Conservation (phyloP, 2,113 vertebrate genomes). For the Turdus rufiventris region DNA sequence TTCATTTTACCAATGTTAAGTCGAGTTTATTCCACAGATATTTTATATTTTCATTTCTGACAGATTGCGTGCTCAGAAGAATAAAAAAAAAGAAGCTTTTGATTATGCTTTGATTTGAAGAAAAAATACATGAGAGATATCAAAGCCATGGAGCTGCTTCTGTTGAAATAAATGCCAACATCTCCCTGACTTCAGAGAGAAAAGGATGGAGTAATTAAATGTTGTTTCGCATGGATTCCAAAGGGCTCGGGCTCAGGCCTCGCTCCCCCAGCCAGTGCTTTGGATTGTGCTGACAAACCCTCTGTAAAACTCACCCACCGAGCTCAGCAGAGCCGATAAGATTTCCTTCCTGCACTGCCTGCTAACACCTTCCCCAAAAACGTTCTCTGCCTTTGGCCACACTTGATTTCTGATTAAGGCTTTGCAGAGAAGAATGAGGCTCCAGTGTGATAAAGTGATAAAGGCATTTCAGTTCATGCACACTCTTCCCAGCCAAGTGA, state of each 20-base stretch:
- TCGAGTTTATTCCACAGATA: background rate
- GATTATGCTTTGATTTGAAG: slow-evolving; percentile 5
- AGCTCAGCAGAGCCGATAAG: slow-evolving; percentile 43
- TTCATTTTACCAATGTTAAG: background rate
- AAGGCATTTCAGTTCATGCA: background rate
- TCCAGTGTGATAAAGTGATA: background rate
- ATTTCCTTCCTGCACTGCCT: slow-evolving; percentile 42
- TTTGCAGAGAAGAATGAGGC: background rate
- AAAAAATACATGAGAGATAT: background rate
- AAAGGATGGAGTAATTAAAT: slow-evolving; percentile 12
- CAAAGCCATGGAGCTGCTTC: background rate
- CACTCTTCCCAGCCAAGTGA: background rate
- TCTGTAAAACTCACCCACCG: background rate
- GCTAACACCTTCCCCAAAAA: slow-evolving; percentile 1
- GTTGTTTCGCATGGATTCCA: slow-evolving; percentile 11
- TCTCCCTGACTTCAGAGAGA: background rate
- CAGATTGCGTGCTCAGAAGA: background rate
- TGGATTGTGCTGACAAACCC: slow-evolving; percentile 23
- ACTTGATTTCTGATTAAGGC: background rate
- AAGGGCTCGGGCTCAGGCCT: background rate
- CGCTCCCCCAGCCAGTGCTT: background rate
- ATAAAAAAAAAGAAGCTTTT: background rate
- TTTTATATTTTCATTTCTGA: background rate
- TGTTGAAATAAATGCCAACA: background rate
- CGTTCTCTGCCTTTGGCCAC: background rate